Conservation (phyloP, 2,888 invertebrate genomes). For the Chrysomela aeneicollis region DNA sequence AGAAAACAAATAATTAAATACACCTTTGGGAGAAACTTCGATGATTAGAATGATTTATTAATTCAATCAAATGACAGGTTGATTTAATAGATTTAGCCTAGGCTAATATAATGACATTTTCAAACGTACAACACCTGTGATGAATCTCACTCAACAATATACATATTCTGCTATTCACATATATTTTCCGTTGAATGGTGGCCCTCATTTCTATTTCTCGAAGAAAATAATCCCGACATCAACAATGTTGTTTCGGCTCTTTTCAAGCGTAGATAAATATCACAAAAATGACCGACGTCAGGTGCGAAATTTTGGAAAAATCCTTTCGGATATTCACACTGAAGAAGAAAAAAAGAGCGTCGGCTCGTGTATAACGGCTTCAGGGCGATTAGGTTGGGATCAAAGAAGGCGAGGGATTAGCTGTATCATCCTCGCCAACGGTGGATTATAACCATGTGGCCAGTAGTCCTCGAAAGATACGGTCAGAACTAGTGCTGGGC, state of each 20-base stretch:
- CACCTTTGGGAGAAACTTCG: too few relatives aligned
- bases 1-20: too few relatives aligned
- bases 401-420: slow-evolving; percentile 3
- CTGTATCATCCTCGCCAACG: slow-evolving; percentile 16
- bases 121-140: neutral
- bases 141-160: neutral
- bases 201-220: slow-evolving; percentile 7
- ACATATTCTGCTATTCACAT: neutral
- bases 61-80: too few relatives aligned
- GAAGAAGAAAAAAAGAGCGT: slow-evolving; percentile 31
- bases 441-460: neutral
- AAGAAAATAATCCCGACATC: slow-evolving; percentile 14
- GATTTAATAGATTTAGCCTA: too few relatives aligned
- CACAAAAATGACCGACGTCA: slow-evolving; percentile 24
- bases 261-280: slow-evolving; percentile 22
- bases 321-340: slow-evolving; percentile 27
- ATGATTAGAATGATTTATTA: too few relatives aligned
- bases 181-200: neutral
- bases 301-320: slow-evolving; percentile 26
- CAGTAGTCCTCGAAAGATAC: neutral
- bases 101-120: too few relatives aligned
- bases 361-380: slow-evolving; percentile 15
- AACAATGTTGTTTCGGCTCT: slow-evolving; percentile 12
- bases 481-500: too few relatives aligned
- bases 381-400: slow-evolving; percentile 4